phyloP scores from a whole-genome alignment of 2,113 vertebrate genomes.

The Chloropsis cyanopogon region DNA sequence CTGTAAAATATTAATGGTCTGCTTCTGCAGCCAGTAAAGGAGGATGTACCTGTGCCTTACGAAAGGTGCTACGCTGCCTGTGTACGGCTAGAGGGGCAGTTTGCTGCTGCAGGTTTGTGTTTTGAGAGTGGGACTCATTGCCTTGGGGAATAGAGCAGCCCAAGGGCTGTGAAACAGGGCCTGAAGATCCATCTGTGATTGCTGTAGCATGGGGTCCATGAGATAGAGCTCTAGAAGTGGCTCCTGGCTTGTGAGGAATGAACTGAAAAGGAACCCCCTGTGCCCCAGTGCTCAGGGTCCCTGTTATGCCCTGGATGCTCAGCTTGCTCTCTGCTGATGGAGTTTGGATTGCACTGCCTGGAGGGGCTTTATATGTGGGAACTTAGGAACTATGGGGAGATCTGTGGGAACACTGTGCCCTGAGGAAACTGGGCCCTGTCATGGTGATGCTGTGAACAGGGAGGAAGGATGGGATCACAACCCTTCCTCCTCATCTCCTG shows the following conservation, averaged over 20 bases:
- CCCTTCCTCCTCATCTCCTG: neutral
- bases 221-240: neutral
- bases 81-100: neutral
- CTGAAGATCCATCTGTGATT: neutral
- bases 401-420: fast-evolving
- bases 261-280: neutral
- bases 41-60: conserved; percentile 78
- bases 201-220: fast-evolving
- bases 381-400: neutral
- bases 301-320: fast-evolving
- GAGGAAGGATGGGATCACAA: neutral
- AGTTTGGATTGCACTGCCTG: neutral
- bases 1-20: conserved; percentile 97
- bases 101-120: fast-evolving
- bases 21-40: conserved; percentile 78
- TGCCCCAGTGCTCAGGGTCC: neutral
- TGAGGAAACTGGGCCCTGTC: neutral
- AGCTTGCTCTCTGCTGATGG: neutral
- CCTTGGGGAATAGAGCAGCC: neutral
- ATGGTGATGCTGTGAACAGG: fast-evolving
- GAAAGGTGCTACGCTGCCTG: neutral
- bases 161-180: neutral
- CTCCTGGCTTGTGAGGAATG: neutral
- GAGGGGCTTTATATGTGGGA: fast-evolving
- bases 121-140: neutral